A percentile compares a stretch with the other conserved stretches of the same genome.
Conservation (phyloP, 2,888 invertebrate species). For the Muschampia plurimacula region DNA sequence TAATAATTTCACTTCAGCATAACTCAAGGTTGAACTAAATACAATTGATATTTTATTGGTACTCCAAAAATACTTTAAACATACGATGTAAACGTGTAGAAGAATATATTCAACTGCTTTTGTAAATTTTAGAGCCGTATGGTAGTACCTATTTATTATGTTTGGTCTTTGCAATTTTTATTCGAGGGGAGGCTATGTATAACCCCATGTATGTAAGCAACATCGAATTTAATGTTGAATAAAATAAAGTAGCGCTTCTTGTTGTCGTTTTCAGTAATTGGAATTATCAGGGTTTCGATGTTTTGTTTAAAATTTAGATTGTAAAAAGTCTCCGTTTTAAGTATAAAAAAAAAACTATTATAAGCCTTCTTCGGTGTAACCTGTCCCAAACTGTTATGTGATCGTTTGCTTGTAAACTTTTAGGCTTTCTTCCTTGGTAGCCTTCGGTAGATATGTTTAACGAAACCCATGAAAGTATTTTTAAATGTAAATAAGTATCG, state of each 20-base stretch:
- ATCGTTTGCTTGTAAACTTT: slow-evolving; percentile 64
- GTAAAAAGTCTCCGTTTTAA: slow-evolving; percentile 59
- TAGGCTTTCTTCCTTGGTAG: slow-evolving; percentile 71
- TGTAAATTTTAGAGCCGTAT: slow-evolving; percentile 21
- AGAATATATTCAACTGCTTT: slow-evolving; percentile 19
- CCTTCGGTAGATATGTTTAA: slow-evolving; percentile 53
- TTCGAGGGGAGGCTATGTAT: slow-evolving; percentile 57
- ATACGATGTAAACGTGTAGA: slow-evolving; percentile 13
- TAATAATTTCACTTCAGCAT: slow-evolving; percentile 12
- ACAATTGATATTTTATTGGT: slow-evolving; percentile 18
- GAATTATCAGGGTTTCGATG: slow-evolving; percentile 83
- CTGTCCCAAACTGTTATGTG: slow-evolving; percentile 56
- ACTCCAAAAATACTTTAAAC: slow-evolving; percentile 6
- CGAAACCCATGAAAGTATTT: slow-evolving; percentile 60
- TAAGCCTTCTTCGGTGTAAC: slow-evolving; percentile 59
- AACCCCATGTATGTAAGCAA: slow-evolving; percentile 72
- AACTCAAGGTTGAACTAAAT: background rate
- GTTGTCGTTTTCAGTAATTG: slow-evolving; percentile 78
- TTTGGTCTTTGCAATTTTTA: slow-evolving; percentile 54
- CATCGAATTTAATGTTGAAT: slow-evolving; percentile 84
- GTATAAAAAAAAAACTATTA: slow-evolving; percentile 49
- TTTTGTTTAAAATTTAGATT: slow-evolving; percentile 74
- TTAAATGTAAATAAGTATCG: slow-evolving; percentile 77
- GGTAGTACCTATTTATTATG: slow-evolving; percentile 22
- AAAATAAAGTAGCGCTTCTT: slow-evolving; percentile 69